Evolutionary conservation across 2,113 vertebrate genomes (phyloP).

Genomic region (Microtus richardsoni): DNA sequence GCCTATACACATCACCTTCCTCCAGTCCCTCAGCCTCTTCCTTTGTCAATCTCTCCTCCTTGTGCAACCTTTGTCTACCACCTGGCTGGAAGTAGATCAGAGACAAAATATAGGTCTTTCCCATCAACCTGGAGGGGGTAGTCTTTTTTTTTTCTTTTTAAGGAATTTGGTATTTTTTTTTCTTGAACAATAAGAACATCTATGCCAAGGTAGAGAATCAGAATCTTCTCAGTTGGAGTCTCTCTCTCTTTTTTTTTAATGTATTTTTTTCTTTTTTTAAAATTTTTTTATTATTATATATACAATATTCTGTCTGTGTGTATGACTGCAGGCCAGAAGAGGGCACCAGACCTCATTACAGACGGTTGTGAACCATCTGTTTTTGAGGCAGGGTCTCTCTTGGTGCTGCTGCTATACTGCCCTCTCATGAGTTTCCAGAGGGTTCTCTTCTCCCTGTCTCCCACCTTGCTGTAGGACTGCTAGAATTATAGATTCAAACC

Average conservation of each 20-base stretch:
- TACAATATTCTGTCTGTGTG: no score
- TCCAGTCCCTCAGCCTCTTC: accelerated
- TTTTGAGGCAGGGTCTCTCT: background rate
- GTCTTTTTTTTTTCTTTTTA: background rate
- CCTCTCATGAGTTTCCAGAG: background rate
- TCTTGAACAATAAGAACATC: no score
- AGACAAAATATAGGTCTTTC: background rate
- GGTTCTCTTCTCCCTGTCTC: background rate
- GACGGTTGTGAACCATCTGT: background rate
- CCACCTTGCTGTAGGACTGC: no score
- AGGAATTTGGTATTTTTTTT: no score
- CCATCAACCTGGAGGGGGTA: background rate
- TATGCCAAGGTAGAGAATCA: no score
- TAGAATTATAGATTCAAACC: background rate
- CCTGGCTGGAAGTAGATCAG: background rate
- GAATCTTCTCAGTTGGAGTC: no score
- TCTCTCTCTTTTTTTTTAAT: no score
- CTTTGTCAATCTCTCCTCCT: background rate
- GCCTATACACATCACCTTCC: background rate
- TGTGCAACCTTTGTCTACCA: background rate
- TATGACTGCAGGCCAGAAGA: no score
- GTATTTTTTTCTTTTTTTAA: no score
- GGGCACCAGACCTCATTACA: no score
- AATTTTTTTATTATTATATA: no score
- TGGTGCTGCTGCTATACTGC: background rate